phyloP scores from a whole-genome alignment of 2,797 vertebrate genomes.

The Aythya fuligula region DNA sequence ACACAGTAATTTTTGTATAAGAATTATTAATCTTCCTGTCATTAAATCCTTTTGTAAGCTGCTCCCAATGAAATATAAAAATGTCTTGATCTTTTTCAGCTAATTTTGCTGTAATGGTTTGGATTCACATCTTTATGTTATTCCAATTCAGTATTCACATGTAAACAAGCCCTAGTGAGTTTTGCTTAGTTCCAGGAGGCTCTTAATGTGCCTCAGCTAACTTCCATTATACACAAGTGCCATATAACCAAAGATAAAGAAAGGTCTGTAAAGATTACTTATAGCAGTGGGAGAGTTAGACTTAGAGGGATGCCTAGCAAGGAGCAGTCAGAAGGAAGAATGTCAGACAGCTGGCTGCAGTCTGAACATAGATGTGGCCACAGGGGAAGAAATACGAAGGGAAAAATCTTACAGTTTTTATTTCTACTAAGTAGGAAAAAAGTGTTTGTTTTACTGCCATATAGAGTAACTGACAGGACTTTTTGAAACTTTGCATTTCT shows the following conservation, averaged over 20 bases:
- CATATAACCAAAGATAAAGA: accelerated
- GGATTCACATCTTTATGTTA: background rate
- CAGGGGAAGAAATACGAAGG: background rate
- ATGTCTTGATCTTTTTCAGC: background rate
- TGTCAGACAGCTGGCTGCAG: constrained; percentile 12
- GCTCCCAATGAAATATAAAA: background rate
- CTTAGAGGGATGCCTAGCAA: background rate
- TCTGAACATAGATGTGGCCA: background rate
- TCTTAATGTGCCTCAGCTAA: background rate
- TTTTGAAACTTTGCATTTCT: background rate
- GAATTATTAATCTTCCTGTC: accelerated
- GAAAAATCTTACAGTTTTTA: background rate
- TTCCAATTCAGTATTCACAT: background rate
- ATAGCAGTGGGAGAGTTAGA: background rate
- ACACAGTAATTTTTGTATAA: background rate
- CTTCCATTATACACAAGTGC: background rate
- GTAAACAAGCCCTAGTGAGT: background rate
- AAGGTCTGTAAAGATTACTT: background rate
- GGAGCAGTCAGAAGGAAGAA: background rate
- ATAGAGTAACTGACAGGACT: background rate
- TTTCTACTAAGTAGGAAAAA: background rate
- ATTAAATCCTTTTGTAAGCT: background rate
- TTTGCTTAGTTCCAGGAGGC: background rate
- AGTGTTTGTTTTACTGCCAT: background rate
- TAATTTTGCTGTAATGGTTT: background rate